These are phyloP conservation scores for Drosophila suboccidentalis DNA, from an alignment of 2,888 invertebrate species.

Conservation along the genomic window DNA sequence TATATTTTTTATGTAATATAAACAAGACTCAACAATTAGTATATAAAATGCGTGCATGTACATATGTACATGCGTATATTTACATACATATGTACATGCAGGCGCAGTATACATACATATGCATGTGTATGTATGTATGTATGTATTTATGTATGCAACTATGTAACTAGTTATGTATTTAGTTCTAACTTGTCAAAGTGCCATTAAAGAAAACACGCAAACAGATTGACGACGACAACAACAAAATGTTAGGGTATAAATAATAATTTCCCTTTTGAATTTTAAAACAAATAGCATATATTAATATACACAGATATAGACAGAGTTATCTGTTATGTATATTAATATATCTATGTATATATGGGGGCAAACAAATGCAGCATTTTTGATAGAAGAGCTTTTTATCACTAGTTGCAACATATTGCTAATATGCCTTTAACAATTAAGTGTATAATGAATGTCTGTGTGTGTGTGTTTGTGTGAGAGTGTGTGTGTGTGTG, in stretches of 20 bases:
- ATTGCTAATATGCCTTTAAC: constrained; percentile 19
- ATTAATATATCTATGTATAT: neutral
- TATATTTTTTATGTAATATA: constrained; percentile 46
- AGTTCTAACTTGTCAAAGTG: constrained; percentile 34
- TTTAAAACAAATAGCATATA: constrained; percentile 9
- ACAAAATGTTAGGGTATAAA: constrained; percentile 37
- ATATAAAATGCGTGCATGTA: constrained; percentile 34
- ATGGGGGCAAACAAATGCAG: constrained; percentile 43
- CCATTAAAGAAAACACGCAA: constrained; percentile 61
- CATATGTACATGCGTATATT: constrained; percentile 13
- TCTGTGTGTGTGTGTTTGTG: constrained; percentile 20
- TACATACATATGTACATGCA: constrained; percentile 20
- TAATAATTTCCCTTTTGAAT: constrained; percentile 1
- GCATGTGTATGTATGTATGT: constrained; percentile 18
- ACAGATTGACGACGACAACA: constrained; percentile 50
- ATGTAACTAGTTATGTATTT: neutral
- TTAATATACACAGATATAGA: neutral
- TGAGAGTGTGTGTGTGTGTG: constrained; percentile 13
- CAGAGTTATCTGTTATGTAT: neutral
- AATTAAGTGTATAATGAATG: constrained; percentile 8
- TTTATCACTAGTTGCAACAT: constrained; percentile 24
- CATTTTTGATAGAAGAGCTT: constrained; percentile 15
- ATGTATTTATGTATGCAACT: constrained; percentile 12
- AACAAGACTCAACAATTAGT: constrained; percentile 78
- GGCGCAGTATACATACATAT: constrained; percentile 30